Evolutionary conservation across 2,888 invertebrate genomes (phyloP), one percentile per base, ranked within the genome.

Genomic region (Leptinotarsa tumamoca): DNA sequence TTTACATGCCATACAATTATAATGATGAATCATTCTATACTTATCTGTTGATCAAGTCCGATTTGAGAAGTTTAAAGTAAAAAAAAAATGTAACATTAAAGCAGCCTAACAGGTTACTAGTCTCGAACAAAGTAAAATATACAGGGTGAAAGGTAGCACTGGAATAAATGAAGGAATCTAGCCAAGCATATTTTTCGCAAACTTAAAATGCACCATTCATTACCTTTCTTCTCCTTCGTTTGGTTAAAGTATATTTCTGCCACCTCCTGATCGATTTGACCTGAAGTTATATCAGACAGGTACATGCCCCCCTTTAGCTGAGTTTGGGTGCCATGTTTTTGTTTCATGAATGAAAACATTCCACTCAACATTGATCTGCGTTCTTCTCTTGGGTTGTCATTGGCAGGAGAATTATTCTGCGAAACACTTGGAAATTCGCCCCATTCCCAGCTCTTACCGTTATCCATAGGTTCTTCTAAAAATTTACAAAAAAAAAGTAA

Each of bases 291-390:
- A 86, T 98, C 98, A 73, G 97, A 97, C 76, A 98, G 91, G 89
- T 98, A 98, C 81, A 98, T 95, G 73, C 96, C 96, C 13, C 82
- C 83, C 82, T 95, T 95, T 17, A 92, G 90, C 68, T 80, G 80
- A 71, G 77, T 78, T 72, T 83, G 80, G 27, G 81, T 77, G 18
- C 81, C 82, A 73, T 86, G 85, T 63, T 92, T 93, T 84, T 93
- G 93, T 87, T 94, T 93, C 95, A 98, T 98, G 89, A 98, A 98
- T 81, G 95, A 95, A 88, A 98, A 95, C 95, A 98, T 95, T 83
- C 95, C 95, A 86, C 95, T 94, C 79, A 97, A 91, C 91, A 96
- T 95, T 58, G 96, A 96, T 68, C 87, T 86, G 72, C 88, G 85
- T 49, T 84, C 82, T 71, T 84, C 80, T 58, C 71, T 78, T 7